A percentile compares a stretch with the other conserved stretches of the same genome.
phyloP scores from a whole-genome alignment of 1,140 invertebrate species.

The Drosophila elegans region DNA sequence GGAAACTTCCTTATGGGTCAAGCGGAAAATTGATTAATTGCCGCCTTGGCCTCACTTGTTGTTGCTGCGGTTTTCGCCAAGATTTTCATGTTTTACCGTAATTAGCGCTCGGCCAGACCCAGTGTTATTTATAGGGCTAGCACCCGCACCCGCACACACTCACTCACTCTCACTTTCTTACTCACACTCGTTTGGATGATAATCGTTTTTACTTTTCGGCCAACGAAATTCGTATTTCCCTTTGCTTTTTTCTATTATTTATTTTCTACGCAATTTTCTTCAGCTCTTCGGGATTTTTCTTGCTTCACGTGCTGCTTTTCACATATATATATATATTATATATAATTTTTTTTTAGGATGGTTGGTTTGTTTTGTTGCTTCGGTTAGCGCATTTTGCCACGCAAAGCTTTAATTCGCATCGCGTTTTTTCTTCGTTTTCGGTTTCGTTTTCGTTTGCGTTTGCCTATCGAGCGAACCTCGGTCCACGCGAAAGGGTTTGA shows the following conservation, averaged over 20 bases:
- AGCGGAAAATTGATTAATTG: slow-evolving; percentile 83
- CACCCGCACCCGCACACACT: slow-evolving; percentile 11
- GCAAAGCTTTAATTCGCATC: slow-evolving; percentile 82
- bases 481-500: slow-evolving; percentile 20
- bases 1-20: slow-evolving; percentile 65
- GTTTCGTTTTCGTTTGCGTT: slow-evolving; percentile 45
- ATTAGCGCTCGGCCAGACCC: slow-evolving; percentile 66
- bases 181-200: slow-evolving; percentile 56
- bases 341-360: slow-evolving; percentile 28
- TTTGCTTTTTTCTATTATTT: slow-evolving; percentile 18
- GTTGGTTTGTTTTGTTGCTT: slow-evolving; percentile 29
- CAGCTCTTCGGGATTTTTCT: slow-evolving; percentile 33
- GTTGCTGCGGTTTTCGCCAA: slow-evolving; percentile 59
- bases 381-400: slow-evolving; percentile 72
- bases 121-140: slow-evolving; percentile 72
- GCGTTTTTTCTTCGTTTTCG: slow-evolving; percentile 57
- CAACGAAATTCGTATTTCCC: slow-evolving; percentile 32
- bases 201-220: slow-evolving; percentile 65
- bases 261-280: slow-evolving; percentile 38
- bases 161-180: slow-evolving; percentile 14
- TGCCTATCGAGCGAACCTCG: slow-evolving; percentile 27
- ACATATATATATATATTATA: slow-evolving; percentile 11
- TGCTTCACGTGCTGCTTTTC: slow-evolving; percentile 27
- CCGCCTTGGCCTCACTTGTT: slow-evolving; percentile 39
- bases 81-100: slow-evolving; percentile 81